phyloP scores from a whole-genome alignment of 1,140 invertebrate species.

The Delia radicum region DNA sequence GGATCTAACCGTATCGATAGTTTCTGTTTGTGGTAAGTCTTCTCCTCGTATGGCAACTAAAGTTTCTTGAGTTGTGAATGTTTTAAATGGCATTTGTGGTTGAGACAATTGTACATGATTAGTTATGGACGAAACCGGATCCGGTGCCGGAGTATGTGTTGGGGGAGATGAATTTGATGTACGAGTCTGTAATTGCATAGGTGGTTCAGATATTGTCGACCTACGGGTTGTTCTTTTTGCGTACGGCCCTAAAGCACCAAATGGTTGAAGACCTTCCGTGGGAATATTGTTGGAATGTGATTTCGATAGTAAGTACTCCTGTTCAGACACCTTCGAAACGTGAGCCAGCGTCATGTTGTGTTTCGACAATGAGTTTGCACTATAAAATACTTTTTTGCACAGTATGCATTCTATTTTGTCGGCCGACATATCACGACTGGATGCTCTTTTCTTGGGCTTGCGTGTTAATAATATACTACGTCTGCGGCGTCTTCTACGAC shows the following conservation, averaged over 20 bases:
- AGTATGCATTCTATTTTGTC: constrained; percentile 54
- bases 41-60: too few species aligned
- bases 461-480: constrained; percentile 45
- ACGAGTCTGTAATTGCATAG: not conserved
- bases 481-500: constrained; percentile 34
- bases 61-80: not conserved
- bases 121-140: not conserved
- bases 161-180: not conserved
- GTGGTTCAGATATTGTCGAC: constrained; percentile 3
- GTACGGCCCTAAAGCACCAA: not conserved
- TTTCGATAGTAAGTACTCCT: constrained; percentile 56
- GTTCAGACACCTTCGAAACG: constrained; percentile 59
- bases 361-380: constrained; percentile 56
- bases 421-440: constrained; percentile 27
- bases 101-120: not conserved
- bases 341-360: constrained; percentile 60
- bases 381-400: constrained; percentile 58
- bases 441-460: constrained; percentile 40
- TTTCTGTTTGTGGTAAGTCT: not conserved
- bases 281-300: not conserved
- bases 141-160: too few species aligned
- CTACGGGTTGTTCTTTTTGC: not conserved
- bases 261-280: not conserved
- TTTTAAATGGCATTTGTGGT: not conserved
- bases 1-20: not conserved